phyloP scores from a whole-genome alignment of 2,797 vertebrate genomes.

The Falco novaeseelandiae region DNA sequence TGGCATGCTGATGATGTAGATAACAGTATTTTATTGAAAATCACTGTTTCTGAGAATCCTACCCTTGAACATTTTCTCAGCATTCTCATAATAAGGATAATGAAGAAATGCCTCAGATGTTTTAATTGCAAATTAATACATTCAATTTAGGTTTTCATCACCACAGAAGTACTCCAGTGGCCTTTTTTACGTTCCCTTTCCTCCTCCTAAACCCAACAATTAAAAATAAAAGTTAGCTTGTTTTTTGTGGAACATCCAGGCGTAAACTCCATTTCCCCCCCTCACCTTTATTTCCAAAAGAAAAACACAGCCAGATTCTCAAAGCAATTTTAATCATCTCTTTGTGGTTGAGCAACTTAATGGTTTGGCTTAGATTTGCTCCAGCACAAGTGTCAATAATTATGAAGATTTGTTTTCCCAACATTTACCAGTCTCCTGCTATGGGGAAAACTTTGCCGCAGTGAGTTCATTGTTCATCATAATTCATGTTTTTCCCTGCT shows the following conservation, averaged over 20 bases:
- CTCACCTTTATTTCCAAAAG: constrained; percentile 5
- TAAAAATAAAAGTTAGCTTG: background rate
- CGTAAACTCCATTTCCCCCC: background rate
- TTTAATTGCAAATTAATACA: background rate
- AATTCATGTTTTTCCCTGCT: background rate
- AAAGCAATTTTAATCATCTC: constrained; percentile 5
- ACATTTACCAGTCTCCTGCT: constrained; percentile 3
- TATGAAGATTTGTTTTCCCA: constrained; percentile 39
- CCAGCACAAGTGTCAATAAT: constrained; percentile 51
- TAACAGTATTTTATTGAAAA: background rate
- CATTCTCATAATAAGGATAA: background rate
- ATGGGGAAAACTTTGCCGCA: background rate
- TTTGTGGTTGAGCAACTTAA: constrained; percentile 6
- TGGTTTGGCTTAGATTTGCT: constrained; percentile 34
- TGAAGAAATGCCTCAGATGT: background rate
- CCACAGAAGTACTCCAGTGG: background rate
- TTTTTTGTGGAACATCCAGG: background rate
- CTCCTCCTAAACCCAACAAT: background rate
- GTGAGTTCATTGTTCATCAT: background rate
- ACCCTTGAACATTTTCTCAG: background rate
- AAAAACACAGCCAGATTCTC: background rate
- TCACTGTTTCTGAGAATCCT: background rate
- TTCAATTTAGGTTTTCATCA: background rate
- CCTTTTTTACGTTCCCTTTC: background rate
- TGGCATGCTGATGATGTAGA: background rate